phyloP scores from a whole-genome alignment of 2,888 invertebrate genomes.

The Clivina fossor region DNA sequence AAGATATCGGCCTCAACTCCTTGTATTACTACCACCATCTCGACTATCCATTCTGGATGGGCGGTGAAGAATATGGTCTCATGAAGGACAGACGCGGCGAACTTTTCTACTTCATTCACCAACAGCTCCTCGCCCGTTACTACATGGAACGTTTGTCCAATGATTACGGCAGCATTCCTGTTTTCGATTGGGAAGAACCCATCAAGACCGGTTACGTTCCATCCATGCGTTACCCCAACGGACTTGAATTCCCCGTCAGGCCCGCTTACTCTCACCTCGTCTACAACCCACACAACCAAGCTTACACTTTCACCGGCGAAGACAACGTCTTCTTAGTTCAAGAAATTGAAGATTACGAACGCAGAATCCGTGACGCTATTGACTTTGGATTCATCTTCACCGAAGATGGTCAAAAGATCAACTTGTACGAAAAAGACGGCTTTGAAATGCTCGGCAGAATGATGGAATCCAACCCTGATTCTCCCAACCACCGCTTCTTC shows the following conservation, averaged over 20 bases:
- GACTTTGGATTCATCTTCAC: conserved; percentile 58
- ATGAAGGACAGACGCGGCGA: conserved; percentile 56
- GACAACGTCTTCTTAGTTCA: conserved; percentile 49
- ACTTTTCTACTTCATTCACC: conserved; percentile 65
- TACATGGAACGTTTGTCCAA: conserved; percentile 69
- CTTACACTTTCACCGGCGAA: conserved; percentile 50
- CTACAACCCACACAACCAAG: conserved; percentile 45
- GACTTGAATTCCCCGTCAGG: conserved; percentile 62
- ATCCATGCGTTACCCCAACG: conserved; percentile 62
- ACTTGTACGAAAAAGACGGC: conserved; percentile 62
- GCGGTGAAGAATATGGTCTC: conserved; percentile 51
- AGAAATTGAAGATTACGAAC: conserved; percentile 58
- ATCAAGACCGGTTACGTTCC: conserved; percentile 61
- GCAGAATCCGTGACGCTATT: conserved; percentile 62
- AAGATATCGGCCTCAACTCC: conserved; percentile 65
- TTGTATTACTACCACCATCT: conserved; percentile 65
- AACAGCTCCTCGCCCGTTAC: conserved; percentile 69
- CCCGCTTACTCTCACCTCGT: conserved; percentile 52
- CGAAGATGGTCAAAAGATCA: conserved; percentile 57
- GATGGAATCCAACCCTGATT: conserved; percentile 66
- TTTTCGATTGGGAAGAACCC: conserved; percentile 57
- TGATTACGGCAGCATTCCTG: conserved; percentile 62
- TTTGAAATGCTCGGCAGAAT: conserved; percentile 66
- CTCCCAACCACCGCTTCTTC: conserved; percentile 62
- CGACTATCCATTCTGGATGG: conserved; percentile 64